Percentiles rank a stretch among this genome's conserved stretches.
These are phyloP conservation scores for Mesochorus sp. DNA, from an alignment of 2,888 invertebrate genomes.

Conservation along the genomic window DNA sequence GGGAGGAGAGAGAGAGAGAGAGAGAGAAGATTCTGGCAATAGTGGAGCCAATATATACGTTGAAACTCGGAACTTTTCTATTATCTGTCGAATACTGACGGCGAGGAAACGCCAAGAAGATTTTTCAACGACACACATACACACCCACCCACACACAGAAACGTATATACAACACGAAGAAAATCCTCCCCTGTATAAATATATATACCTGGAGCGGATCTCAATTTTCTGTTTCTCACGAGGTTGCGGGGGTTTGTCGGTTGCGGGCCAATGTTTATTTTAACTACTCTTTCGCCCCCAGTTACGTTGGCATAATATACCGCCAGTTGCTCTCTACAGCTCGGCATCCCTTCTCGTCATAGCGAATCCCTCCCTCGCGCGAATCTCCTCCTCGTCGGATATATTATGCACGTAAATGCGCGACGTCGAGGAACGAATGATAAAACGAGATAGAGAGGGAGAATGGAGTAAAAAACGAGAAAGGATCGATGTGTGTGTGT, in stretches of 20 bases:
- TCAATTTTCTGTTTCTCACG: conserved; percentile 31
- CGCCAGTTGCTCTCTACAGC: background rate
- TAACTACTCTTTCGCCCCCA: conserved; percentile 44
- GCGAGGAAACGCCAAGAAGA: conserved; percentile 18
- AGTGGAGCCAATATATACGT: conserved; percentile 2
- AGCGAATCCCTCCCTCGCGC: background rate
- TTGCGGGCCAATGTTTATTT: conserved; percentile 53
- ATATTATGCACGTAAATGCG: conserved; percentile 53
- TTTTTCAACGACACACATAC: background rate
- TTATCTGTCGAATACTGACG: conserved; percentile 38
- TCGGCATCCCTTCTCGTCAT: background rate
- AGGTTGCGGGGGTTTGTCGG: conserved; percentile 23
- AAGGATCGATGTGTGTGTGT: background rate
- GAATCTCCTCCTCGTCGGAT: conserved; percentile 48
- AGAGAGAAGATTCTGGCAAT: background rate
- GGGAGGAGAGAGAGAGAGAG: background rate
- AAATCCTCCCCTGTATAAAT: background rate
- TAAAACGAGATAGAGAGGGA: background rate
- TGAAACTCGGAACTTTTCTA: conserved; percentile 50
- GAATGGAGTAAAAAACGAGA: background rate
- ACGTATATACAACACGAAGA: background rate
- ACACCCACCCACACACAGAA: no score
- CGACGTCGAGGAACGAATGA: conserved; percentile 12
- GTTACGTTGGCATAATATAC: conserved; percentile 29
- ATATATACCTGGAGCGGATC: background rate